Evolutionary conservation across 1,140 invertebrate species (phyloP), one percentile per base, ranked within the genome.

Genomic region (Pseudomyrmex pallidus): DNA sequence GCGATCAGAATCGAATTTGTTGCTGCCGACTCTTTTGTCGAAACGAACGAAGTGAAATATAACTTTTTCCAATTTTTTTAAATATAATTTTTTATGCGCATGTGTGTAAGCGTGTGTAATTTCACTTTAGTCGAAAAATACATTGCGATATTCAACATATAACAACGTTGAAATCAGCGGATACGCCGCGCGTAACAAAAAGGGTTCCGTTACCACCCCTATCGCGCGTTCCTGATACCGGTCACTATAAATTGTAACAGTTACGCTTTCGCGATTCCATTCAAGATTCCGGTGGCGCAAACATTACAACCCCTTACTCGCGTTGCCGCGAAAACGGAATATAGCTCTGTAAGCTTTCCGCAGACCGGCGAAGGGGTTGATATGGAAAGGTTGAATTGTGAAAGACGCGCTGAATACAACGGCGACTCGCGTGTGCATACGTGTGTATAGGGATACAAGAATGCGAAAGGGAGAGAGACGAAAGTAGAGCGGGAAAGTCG

Each of bases 171-270:
- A 59, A 59, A 72, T 80, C 76, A 80, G 56, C 66, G 56, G 44
- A 62, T 62, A 63, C 17, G 50, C 7, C 50, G 48, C 48, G 57
- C 48, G 13, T 74, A 54, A 74, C 59, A 57, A 61, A 74, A 64
- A 74, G 70, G 48, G 57, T 74, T 74, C 72, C 70, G 57, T 48
- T 12, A 57, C 56, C n/a, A 68, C 13, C 63, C 63, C 44, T 35
- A n/a, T 15, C 52, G 54, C 52, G 54, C n/a, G 22, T 59, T 80
- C 17, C 54, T 80, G 76, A 68, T 78, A 78, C 50, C 20, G 50
- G 46, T 15, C 22, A 61, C 46, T 74, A 57, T 83, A 85, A 83
- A 85, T 78, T 76, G 70, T 84, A 76, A 87, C 74, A 59, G 63
- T 64, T 70, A 83, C 74, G 84, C 80, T 83, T 80, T 48, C 61